Evolutionary conservation across 2,797 vertebrate genomes (phyloP).

Genomic region (Sebastes goodei): DNA sequence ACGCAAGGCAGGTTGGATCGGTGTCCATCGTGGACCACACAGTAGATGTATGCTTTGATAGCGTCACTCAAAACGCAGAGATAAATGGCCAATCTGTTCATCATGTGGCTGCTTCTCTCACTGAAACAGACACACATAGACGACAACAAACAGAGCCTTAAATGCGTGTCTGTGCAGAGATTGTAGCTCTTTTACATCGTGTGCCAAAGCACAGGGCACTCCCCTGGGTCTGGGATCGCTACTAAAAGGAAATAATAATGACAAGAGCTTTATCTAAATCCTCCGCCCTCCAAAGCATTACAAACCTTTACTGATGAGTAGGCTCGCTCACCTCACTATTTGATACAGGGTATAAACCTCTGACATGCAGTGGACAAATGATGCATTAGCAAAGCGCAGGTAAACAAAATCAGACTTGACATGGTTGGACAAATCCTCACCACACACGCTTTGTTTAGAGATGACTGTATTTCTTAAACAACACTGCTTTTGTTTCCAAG

Average conservation of each 20-base stretch:
- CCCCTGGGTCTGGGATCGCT: slow-evolving; percentile 17
- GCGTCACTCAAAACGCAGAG: slow-evolving; percentile 13
- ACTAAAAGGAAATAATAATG: slow-evolving; percentile 46
- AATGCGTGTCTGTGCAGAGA: slow-evolving; percentile 31
- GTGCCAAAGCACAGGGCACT: slow-evolving; percentile 32
- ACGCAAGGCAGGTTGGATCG: slow-evolving; percentile 28
- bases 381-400: not conserved
- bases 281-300: slow-evolving; percentile 26
- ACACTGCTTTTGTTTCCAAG: not conserved
- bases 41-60: not conserved
- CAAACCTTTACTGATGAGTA: slow-evolving; percentile 27
- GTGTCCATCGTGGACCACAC: not conserved
- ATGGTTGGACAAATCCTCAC: not conserved
- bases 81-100: slow-evolving; percentile 19
- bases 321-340: slow-evolving; percentile 10
- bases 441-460: not conserved
- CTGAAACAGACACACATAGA: not conserved
- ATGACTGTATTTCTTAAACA: slow-evolving; percentile 17
- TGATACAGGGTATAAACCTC: slow-evolving; percentile 23
- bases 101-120: not conserved
- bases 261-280: slow-evolving; percentile 51
- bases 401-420: slow-evolving; percentile 2
- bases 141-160: slow-evolving; percentile 26
- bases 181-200: slow-evolving; percentile 21
- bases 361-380: slow-evolving; percentile 13